Evolutionary conservation across 1,140 invertebrate species (phyloP).

Genomic region (Drosophila equinoxialis): DNA sequence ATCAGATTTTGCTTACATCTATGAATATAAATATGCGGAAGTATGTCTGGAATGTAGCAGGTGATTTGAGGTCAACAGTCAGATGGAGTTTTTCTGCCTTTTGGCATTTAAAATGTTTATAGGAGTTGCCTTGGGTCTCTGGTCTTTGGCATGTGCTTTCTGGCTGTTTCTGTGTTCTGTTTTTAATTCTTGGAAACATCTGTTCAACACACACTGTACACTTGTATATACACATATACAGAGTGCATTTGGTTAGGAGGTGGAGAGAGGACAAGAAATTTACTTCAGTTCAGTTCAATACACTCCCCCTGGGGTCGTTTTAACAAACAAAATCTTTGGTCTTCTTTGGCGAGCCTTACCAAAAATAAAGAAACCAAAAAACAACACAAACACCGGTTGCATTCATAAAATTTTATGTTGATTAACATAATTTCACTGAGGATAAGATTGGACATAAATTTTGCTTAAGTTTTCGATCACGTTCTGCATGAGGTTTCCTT

Average conservation of each 20-base stretch:
- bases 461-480: slow-evolving; percentile 51
- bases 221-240: slow-evolving; percentile 11
- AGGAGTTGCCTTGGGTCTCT: slow-evolving; percentile 24
- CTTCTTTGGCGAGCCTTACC: slow-evolving; percentile 29
- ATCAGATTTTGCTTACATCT: slow-evolving; percentile 46
- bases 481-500: slow-evolving; percentile 11
- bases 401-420: slow-evolving; percentile 59
- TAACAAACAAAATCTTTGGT: slow-evolving; percentile 22
- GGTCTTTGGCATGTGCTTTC: slow-evolving; percentile 32
- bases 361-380: slow-evolving; percentile 29
- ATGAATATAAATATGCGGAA: too few species aligned
- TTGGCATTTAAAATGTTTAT: slow-evolving; percentile 35
- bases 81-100: slow-evolving; percentile 9
- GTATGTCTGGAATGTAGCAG: slow-evolving; percentile 46
- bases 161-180: slow-evolving; percentile 28
- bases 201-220: slow-evolving; percentile 67
- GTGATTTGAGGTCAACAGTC: slow-evolving; percentile 70
- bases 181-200: slow-evolving; percentile 60
- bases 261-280: background rate
- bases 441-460: slow-evolving; percentile 31
- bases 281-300: slow-evolving; percentile 41
- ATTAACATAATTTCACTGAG: slow-evolving; percentile 75
- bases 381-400: slow-evolving; percentile 64
- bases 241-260: background rate
- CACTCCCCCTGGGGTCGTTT: slow-evolving; percentile 18